Conservation (phyloP, 2,113 vertebrate species). For the Sinocyclocheilus anshuiensis region DNA sequence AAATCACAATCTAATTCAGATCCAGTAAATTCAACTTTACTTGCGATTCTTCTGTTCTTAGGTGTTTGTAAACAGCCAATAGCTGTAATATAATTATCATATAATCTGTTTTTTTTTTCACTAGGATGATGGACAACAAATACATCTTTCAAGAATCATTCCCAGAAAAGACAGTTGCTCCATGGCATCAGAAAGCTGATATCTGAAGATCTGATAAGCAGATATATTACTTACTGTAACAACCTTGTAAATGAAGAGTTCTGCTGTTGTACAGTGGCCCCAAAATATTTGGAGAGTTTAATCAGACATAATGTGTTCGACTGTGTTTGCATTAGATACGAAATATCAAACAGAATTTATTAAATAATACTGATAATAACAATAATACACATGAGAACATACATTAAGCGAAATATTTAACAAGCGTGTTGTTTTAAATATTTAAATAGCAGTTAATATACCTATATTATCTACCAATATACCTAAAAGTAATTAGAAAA, state of each 20-base stretch:
- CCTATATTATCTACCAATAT: too few species aligned
- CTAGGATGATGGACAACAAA: slow-evolving; percentile 64
- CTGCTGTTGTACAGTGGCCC: not conserved
- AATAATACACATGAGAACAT: not conserved
- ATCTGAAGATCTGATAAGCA: too few species aligned
- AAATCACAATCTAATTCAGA: not conserved
- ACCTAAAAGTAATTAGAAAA: not conserved
- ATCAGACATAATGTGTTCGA: not conserved
- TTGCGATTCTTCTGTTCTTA: not conserved
- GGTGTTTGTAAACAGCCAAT: not conserved
- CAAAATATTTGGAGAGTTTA: not conserved
- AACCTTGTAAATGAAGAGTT: not conserved
- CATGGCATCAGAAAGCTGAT: slow-evolving; percentile 67
- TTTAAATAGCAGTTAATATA: not conserved
- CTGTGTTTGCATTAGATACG: not conserved
- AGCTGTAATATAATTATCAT: not conserved
- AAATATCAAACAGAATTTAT: not conserved
- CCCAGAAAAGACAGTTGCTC: slow-evolving; percentile 68
- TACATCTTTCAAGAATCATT: slow-evolving; percentile 69
- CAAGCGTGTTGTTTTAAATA: not conserved
- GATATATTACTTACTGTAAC: not conserved
- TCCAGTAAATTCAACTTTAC: not conserved
- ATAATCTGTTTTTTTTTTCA: not conserved
- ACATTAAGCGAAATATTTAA: not conserved
- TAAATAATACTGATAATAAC: not conserved